Evolutionary conservation across 2,888 invertebrate genomes (phyloP), one percentile per base, ranked within the genome.

Genomic region (Polydrusus tereticollis): DNA sequence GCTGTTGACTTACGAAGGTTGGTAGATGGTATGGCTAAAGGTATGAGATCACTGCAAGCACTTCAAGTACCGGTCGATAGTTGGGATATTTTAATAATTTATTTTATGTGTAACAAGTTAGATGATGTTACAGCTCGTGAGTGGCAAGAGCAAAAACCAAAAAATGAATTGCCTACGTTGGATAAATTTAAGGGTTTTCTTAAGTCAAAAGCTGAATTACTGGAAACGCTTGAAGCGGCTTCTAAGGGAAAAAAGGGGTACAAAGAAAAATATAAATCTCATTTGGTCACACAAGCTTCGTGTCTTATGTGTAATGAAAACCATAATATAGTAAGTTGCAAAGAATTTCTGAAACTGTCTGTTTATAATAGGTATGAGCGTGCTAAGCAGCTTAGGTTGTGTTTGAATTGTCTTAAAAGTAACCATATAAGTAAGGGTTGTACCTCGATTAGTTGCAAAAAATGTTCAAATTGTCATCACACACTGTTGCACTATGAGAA

Each of bases 181-280:
- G 62, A 21, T 6, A 23, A 62, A 18, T 62, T 62, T 33, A 62
- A 62, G n/a, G 2, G 5, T 20, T 62, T 62, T 43, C 18, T 62
- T 7, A 62, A 62, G 16, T 20, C 41, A 21, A 60, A 62, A 62
- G 58, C 58, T 14, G 33, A 58, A 8, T 14, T 58, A 10, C 36
- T 58, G 18, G 58, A 58, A 36, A 8, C 16, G 5, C 20, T 58
- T 12, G 58, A 58, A 55, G 14, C 20, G 10, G 2, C 55, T 14
- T 14, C 21, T 14, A 21, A n/a, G 7, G n/a, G 8, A 8, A 36
- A 36, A 2, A 12, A 12, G 36, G 5, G 5, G 2, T 10, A 36
- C 12, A 55, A 55, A 55, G 14, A 21, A 14, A 55, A 55, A 38
- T 5, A 3, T 38, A 58, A 58, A 58, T 26, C 14, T 58, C 36